Base-by-base conservation (phyloP, 2,888 invertebrate species). In the Ornithoptera alexandrae region DNA sequence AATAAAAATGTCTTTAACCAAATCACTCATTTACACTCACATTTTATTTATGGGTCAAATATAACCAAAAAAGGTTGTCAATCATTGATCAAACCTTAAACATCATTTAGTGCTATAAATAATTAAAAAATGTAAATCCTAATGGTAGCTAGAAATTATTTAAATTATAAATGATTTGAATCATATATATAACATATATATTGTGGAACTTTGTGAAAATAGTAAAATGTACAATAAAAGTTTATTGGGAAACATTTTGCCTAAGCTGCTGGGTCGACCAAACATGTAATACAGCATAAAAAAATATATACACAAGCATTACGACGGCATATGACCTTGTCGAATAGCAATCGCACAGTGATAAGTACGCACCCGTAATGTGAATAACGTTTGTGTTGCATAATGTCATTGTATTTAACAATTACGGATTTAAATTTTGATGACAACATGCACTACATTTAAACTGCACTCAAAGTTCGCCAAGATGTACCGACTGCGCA, bases 261-360 rank as follows among this genome's bases (percentile, higher is more conserved):
- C 1, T 17, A 18, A 1, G 4, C 50, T 17, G 15, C 18, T 15
- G 50, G 50, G 1, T 50, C 50, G 15, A 17, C 50, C 50, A 50
- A 50, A 50, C 50, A 50, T 50, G 50, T 50, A 50, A 50, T 50
- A 50, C 10, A 50, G 18, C 18, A 50, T 50, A 17, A 50, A 50
- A 46, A 50, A 17, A 50, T 10, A 39, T 10, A 10, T 39, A 39
- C 39, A 17, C 17, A 18, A 36, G 2, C 24, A 36, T 60, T 60
- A 17, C 36, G 60, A n/a, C 24, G 60, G 24, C 36, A 60, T 60
- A 18, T 60, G 60, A 60, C 60, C 60, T 60, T 60, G 60, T 60
- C 60, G 36, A 15, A 59, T 30, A 24, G 17, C 24, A 24, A 24
- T 58, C 24, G 20, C 22, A 20, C 24, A 24, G 10, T 58, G 58